Evolutionary conservation across 2,797 vertebrate genomes (phyloP), one percentile per base, ranked within the genome.

Genomic region (Emys orbicularis): DNA sequence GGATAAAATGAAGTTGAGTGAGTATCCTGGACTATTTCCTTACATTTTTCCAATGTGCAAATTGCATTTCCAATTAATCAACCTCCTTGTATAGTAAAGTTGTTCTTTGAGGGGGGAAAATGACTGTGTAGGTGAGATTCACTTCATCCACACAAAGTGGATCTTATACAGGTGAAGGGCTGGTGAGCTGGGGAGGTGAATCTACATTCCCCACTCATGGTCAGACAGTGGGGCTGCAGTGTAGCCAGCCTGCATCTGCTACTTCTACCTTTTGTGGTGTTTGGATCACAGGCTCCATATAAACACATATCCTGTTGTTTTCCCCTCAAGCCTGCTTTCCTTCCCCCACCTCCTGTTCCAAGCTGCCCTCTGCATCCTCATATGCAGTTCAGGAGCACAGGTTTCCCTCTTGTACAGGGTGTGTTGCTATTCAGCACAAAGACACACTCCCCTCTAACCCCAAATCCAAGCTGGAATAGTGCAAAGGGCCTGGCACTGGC

Each of bases 91-190:
- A 41, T 27, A 94, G 53, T 31, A 81, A 2, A 76, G n/a, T 49
- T 91, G 41, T 81, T 89, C 80, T 95, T 80, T 19, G 52, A 6
- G 54, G 37, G 44, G 29, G 44, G 93, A 54, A 91, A 91, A 92
- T 79, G 34, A n/a, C 34, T 57, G 87, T 92, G 83, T 81, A 79
- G 92, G 74, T 85, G 92, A 90, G 59, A 23, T 94, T 79, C 87
- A 84, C 31, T 53, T 86, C 79, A 41, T 2, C 0, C 52, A 52
- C 68, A 90, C 79, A 94, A 56, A 11, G 76, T 68, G 80, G 82
- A 87, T 5, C 34, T 49, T 49, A 0, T 41, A 47, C 37, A 52
- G 77, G 52, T 5, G 0, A 79, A 89, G 80, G 6, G 50, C 12
- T 29, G 57, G n/a, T 91, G 31, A 86, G 54, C 83, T 76, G 80